These are phyloP conservation scores for Zalophus californianus DNA, from an alignment of 2,797 vertebrate species.

Conservation along the genomic window DNA sequence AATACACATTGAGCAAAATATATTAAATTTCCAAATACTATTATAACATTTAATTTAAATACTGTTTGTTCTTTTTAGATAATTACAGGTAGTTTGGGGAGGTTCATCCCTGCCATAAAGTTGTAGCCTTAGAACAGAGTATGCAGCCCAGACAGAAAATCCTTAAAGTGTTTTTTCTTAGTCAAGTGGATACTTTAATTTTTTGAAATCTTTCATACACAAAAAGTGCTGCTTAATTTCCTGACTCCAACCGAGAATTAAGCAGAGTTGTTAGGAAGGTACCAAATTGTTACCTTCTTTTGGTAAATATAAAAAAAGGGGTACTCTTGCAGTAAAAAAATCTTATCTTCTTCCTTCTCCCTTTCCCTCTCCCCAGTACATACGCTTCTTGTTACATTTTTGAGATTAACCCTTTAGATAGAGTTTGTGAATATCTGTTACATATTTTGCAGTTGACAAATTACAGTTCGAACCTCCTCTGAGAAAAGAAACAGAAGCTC, in stretches of 20 bases:
- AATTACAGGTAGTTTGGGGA: not conserved
- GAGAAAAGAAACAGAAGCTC: conserved; percentile 96
- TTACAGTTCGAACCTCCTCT: conserved; percentile 96
- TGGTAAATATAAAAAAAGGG: not conserved
- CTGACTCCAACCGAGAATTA: conserved; percentile 38
- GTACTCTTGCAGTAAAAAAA: not conserved
- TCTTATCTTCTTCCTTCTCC: not conserved
- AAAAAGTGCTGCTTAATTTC: conserved; percentile 55
- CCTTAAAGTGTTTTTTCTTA: not conserved
- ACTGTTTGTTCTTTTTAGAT: conserved; percentile 16
- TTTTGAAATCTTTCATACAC: not conserved
- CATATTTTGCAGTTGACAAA: conserved; percentile 93
- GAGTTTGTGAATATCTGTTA: conserved; percentile 55
- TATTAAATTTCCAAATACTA: not conserved
- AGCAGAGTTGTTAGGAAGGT: not conserved
- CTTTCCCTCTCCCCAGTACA: fast-evolving
- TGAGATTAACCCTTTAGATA: not conserved
- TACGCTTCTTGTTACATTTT: not conserved
- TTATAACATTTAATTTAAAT: conserved; percentile 33
- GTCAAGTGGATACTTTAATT: not conserved
- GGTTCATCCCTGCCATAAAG: not conserved
- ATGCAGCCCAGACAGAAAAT: not conserved
- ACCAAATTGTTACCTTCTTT: conserved; percentile 16
- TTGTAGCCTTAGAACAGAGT: not conserved
- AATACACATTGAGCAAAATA: not conserved